Base-by-base conservation (phyloP, 2,888 invertebrate genomes). In the Boloria euphrosyne region DNA sequence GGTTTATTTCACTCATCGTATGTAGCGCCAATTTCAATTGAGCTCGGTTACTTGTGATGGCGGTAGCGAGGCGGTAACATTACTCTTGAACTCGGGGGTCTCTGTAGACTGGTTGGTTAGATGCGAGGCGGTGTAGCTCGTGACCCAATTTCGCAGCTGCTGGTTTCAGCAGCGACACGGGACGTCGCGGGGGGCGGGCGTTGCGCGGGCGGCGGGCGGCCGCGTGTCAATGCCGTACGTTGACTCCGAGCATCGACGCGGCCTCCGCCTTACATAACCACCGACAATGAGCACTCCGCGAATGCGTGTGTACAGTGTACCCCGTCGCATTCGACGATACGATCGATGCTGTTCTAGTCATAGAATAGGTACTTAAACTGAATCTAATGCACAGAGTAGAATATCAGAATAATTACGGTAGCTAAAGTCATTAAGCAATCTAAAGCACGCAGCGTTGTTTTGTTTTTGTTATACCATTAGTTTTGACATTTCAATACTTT, bases 181-280 rank as follows among this genome's bases (percentile, higher is more conserved):
- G 85, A 76, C 78, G 79, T 78, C 76, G 83, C 77, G 74, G 76
- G 75, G 76, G 69, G 75, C 69, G 75, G 75, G 75, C 78, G 76
- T 78, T 74, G 74, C 74, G 76, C 76, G 78, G 75, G 80, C 76
- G 79, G 80, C 82, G 76, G 82, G 83, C 83, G 82, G 85, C 81
- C 82, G 81, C 91, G 87, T 92, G 92, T 91, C 92, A 92, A 92
- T 91, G 91, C 90, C 92, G 92, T 87, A 88, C 92, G 90, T 92
- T 91, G 91, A 92, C 92, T 91, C 89, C 85, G 78, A 84, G 84
- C 88, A 85, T 84, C 89, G 89, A 76, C 83, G 87, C 85, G 90
- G 91, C 89, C 89, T 90, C 91, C 85, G 85, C 84, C 90, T 92
- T 92, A 92, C 91, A 92, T 92, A 92, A 91, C 90, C 89, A 88